phyloP scores from a whole-genome alignment of 2,797 vertebrate genomes.

The Malacoraja senta region DNA sequence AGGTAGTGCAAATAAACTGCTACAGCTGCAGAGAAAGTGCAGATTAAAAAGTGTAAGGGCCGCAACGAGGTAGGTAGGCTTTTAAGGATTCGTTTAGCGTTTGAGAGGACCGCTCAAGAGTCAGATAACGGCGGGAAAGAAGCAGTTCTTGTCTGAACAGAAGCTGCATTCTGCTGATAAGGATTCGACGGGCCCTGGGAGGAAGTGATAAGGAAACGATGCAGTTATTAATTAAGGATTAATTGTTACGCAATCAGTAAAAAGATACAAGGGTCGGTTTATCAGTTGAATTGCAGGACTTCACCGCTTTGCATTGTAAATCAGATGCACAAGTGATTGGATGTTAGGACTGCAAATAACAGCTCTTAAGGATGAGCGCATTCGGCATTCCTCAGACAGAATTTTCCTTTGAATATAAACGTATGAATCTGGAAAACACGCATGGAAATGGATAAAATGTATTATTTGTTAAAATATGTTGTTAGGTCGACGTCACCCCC shows the following conservation, averaged over 20 bases:
- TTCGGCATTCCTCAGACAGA: neutral
- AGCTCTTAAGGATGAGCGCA: neutral
- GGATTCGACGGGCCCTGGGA: conserved; percentile 80
- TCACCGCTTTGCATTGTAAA: conserved; percentile 3
- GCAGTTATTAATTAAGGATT: conserved; percentile 56
- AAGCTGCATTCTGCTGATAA: conserved; percentile 78
- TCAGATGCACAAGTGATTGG: conserved; percentile 25
- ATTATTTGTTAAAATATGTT: neutral
- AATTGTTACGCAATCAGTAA: conserved; percentile 50
- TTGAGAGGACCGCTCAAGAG: too few relatives aligned
- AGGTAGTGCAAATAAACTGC: too few relatives aligned
- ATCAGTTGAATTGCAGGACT: conserved; percentile 55
- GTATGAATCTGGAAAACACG: neutral
- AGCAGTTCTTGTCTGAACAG: conserved; percentile 39
- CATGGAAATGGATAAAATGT: neutral
- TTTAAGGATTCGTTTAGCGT: too few relatives aligned
- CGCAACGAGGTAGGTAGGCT: too few relatives aligned
- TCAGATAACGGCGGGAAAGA: too few relatives aligned
- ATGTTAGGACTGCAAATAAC: neutral
- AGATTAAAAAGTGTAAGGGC: too few relatives aligned
- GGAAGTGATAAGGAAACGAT: conserved; percentile 77
- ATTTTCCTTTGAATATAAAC: neutral
- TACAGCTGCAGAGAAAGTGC: too few relatives aligned
- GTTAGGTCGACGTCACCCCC: too few relatives aligned
- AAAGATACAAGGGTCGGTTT: conserved; percentile 47